Evolutionary conservation across 1,140 invertebrate genomes (phyloP), one percentile per base, ranked within the genome.

Genomic region (Drosophila yakuba): DNA sequence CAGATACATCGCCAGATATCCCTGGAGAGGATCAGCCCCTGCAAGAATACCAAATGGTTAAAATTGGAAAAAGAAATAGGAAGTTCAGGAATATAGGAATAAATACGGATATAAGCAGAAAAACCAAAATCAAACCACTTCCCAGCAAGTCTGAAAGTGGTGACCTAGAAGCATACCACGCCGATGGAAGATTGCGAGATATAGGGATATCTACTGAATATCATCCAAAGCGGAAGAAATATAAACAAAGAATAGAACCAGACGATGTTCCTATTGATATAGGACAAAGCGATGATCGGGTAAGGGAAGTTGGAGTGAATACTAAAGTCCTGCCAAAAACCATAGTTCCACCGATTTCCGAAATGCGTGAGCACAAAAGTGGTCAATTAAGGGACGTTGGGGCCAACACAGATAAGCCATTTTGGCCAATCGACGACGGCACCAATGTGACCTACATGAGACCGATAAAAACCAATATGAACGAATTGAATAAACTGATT

Each of bases 261-360:
- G 47, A 20, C 0, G 60, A 63, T 15, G 0, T 15, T 0, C 25
- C 55, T 28, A 23, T 68, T 14, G 12, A 25, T 1, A 32, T 64
- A 14, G 36, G 28, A 1, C n/a, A 0, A 10, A 4, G 3, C 2
- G 3, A 36, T n/a, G 12, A 15, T 3, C 11, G 2, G 6, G 2
- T 3, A n/a, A 47, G 63, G 14, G 60, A 66, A 0, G 17, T 66
- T 1, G 69, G 69, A 38, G 55, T 73, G 12, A 73, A 71, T 50
- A 73, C 69, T 3, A 71, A 32, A 28, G 4, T 4, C 4, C 47
- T 32, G 0, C 38, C 36, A 4, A 44, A 23, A 17, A 15, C 3
- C 1, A 48, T 14, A 14, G 0, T 11, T 17, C 35, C 67, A 12
- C 25, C 6, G 1, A 28, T 54, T 39, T 39, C 68, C 8, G 3